Evolutionary conservation across 2,113 vertebrate genomes (phyloP), one percentile per base, ranked within the genome.

Genomic region (Entomyzon cyanotis): DNA sequence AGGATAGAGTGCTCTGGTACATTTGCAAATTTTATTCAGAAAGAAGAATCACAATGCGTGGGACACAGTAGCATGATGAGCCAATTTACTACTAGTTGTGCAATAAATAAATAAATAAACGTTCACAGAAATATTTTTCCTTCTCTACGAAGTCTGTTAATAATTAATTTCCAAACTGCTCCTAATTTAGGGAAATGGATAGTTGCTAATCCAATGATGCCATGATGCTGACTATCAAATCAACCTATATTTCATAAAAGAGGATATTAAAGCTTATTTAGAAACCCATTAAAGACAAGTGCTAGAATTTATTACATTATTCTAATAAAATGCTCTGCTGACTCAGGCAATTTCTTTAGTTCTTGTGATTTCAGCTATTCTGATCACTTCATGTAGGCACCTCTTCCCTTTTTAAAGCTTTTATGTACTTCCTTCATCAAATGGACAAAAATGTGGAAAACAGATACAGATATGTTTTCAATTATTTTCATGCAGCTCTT

Each of bases 241-340:
- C 33, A 71, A 78, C 23, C 28, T 76, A 7, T 65, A 76, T 69
- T 74, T 39, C 62, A 85, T 80, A 87, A 67, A 76, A 91, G 47
- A 94, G 55, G 6, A 58, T 73, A 87, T 58, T 79, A 93, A 89
- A 93, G 28, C 37, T 87, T 91, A 69, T 76, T 95, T 95, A 87
- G 77, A 92, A 83, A 85, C 58, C 58, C 31, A 35, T 56, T 91
- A 65, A 79, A 91, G 65, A 76, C 20, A 78, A 91, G 33, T 37
- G 30, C 22, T 81, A 30, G 33, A 90, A 91, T 84, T 68, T 60
- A 78, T 73, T 42, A 14, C 62, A 15, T 73, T 87, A 53, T 62
- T 83, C n/a, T 55, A 84, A 37, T 50, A 82, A 91, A 94, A 79
- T 79, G 47, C 42, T 83, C 53, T 42, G 20, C 53, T 58, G 46